These are phyloP conservation scores for Lasioglossum calceatum DNA, from an alignment of 2,888 invertebrate species.

Conservation along the genomic window DNA sequence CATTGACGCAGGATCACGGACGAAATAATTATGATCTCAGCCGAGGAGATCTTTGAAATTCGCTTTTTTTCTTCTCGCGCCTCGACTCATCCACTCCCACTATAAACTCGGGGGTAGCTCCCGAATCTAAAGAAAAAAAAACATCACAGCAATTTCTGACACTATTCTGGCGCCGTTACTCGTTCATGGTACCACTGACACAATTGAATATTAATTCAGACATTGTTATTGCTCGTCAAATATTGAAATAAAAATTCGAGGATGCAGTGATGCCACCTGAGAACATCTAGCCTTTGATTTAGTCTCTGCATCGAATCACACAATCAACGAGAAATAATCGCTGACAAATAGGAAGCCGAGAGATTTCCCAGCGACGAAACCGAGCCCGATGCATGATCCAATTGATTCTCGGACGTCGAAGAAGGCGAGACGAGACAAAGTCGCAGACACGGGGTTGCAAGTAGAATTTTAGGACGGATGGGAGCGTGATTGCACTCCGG, in stretches of 20 bases:
- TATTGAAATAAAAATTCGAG: too few relatives aligned
- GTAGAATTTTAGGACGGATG: constrained; percentile 52
- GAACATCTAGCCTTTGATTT: not conserved
- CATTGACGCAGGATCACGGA: constrained; percentile 62
- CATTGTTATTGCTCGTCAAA: too few relatives aligned
- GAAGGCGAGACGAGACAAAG: constrained; percentile 17
- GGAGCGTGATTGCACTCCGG: constrained; percentile 63
- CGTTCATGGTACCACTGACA: too few relatives aligned
- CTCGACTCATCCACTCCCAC: not conserved
- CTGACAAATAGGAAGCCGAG: not conserved
- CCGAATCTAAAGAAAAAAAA: not conserved
- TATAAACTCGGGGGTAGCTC: not conserved
- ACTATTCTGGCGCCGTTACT: not conserved
- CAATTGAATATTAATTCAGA: too few relatives aligned
- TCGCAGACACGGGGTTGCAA: constrained; percentile 4
- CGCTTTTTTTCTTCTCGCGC: not conserved
- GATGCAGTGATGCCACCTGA: too few relatives aligned
- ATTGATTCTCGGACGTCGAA: not conserved
- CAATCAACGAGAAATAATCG: not conserved
- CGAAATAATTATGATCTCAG: constrained; percentile 68
- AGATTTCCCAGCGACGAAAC: not conserved
- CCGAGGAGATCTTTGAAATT: constrained; percentile 2
- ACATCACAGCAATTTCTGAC: not conserved
- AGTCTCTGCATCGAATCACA: not conserved
- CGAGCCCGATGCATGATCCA: not conserved